These are phyloP conservation scores for Rhinogobio ventralis DNA, from an alignment of 2,797 vertebrate species.

Conservation along the genomic window DNA sequence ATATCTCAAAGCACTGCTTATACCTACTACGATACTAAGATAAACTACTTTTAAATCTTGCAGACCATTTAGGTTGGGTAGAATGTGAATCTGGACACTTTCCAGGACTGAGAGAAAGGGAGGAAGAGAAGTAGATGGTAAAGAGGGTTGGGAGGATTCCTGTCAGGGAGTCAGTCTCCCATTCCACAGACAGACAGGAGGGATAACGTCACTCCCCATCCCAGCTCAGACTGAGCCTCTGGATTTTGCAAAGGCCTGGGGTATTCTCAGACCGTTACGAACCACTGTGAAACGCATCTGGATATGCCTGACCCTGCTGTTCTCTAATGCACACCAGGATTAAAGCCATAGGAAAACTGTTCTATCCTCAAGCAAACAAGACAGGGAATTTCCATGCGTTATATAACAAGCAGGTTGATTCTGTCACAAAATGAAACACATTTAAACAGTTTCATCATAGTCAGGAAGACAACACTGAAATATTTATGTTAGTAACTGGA, in stretches of 20 bases:
- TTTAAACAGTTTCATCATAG: not conserved
- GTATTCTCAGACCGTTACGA: constrained; percentile 26
- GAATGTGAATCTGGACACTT: not conserved
- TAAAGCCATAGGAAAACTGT: not conserved
- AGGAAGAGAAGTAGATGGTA: not conserved
- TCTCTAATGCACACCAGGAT: constrained; percentile 4
- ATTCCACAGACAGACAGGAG: not conserved
- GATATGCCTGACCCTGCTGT: constrained; percentile 23
- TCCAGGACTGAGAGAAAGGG: not conserved
- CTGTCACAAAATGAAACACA: constrained; percentile 8
- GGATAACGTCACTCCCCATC: constrained; percentile 47
- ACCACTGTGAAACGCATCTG: constrained; percentile 49
- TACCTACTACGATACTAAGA: not conserved
- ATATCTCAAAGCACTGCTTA: too few relatives aligned
- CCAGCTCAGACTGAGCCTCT: constrained; percentile 15
- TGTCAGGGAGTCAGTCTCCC: constrained; percentile 35
- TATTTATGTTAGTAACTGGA: constrained; percentile 16
- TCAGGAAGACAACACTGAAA: not conserved
- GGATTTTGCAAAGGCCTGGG: constrained; percentile 38
- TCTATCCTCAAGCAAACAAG: not conserved
- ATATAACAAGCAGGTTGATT: constrained; percentile 13
- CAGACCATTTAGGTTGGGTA: not conserved
- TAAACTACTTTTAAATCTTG: not conserved
- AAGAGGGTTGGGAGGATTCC: constrained; percentile 42
- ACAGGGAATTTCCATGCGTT: constrained; percentile 4